Evolutionary conservation across 2,113 vertebrate species (phyloP).

Genomic region (Bubo scandiacus): DNA sequence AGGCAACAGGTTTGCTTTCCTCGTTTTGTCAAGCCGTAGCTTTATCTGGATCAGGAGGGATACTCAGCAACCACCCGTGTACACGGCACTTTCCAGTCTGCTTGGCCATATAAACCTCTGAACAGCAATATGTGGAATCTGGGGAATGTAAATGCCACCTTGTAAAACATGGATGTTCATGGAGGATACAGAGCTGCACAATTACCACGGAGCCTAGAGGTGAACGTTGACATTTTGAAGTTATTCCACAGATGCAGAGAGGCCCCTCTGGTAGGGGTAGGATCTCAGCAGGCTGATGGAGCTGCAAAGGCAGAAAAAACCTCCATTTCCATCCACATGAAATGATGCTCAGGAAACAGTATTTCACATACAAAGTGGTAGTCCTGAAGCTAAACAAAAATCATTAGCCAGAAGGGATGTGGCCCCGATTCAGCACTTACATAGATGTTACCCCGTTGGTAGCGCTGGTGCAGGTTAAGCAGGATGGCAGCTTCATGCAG

Average conservation of each 20-base stretch:
- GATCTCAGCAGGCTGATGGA: not conserved
- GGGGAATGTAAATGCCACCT: not conserved
- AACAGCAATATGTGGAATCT: not conserved
- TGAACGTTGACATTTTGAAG: not conserved
- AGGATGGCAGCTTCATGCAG: slow-evolving; percentile 90
- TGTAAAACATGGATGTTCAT: not conserved
- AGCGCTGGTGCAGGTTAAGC: slow-evolving; percentile 87
- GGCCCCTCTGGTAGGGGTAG: not conserved
- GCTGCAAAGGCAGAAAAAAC: not conserved
- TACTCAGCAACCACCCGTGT: not conserved
- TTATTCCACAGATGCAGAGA: not conserved
- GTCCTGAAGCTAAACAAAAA: not conserved
- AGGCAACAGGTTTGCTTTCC: not conserved
- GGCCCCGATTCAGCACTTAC: slow-evolving; percentile 62
- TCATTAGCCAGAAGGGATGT: not conserved
- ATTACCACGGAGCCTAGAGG: not conserved
- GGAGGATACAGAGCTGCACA: not conserved
- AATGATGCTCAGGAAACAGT: not conserved
- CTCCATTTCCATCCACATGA: not conserved
- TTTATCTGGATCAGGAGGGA: not conserved
- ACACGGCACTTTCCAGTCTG: not conserved
- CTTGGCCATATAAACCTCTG: not conserved
- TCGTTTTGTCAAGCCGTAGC: not conserved
- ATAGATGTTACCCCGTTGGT: slow-evolving; percentile 85
- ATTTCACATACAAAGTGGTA: not conserved